A percentile compares a stretch with the other conserved stretches of the same genome.
Conservation (phyloP, 2,797 vertebrate species). For the Chloroceryle amazona region DNA sequence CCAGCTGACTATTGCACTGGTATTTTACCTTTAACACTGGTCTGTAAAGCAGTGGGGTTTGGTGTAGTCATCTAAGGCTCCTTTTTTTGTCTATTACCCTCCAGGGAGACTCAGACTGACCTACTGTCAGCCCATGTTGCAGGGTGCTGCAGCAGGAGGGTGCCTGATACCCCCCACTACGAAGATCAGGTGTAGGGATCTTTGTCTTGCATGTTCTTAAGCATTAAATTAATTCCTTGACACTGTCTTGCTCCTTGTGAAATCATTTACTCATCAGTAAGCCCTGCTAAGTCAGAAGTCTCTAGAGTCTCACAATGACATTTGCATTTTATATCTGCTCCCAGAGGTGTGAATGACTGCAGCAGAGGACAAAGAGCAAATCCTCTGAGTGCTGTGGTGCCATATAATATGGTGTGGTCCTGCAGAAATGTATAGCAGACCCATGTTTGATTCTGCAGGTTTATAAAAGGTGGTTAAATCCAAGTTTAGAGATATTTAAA, state of each 20-base stretch:
- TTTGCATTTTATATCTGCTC: constrained; percentile 36
- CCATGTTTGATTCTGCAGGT: neutral
- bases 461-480: neutral
- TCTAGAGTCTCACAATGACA: constrained; percentile 30
- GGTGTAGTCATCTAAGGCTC: neutral
- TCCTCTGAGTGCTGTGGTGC: neutral
- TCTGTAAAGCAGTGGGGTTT: neutral
- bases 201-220: neutral
- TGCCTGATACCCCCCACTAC: neutral
- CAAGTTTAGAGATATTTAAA: neutral
- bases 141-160: neutral
- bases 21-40: neutral
- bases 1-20: neutral
- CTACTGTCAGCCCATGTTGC: neutral
- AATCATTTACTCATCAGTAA: constrained; percentile 65
- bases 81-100: neutral
- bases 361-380: constrained; percentile 8
- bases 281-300: neutral
- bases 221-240: constrained; percentile 48
- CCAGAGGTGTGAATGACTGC: constrained; percentile 8
- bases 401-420: neutral
- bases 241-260: constrained; percentile 20
- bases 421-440: neutral
- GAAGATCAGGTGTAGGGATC: neutral
- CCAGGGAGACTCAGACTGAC: neutral